A percentile compares a stretch with the other conserved stretches of the same genome.
These are phyloP conservation scores for Microctonus aethiopoides DNA, from an alignment of 2,888 invertebrate genomes.

Conservation along the genomic window DNA sequence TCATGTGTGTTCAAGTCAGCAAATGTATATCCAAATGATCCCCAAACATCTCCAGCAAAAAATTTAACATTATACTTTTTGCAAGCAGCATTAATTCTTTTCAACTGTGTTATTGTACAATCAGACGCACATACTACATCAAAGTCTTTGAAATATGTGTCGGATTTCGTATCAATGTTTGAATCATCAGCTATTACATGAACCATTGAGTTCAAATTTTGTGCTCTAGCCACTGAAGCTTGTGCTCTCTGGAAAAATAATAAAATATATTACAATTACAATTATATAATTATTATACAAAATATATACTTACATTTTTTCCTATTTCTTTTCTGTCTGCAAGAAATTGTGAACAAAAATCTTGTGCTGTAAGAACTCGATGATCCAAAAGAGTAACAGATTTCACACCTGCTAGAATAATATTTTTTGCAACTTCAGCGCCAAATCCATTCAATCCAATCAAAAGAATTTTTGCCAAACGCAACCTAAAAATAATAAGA, in stretches of 20 bases:
- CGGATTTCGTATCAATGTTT: conserved; percentile 74
- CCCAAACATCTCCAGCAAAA: conserved; percentile 92
- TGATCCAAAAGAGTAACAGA: conserved; percentile 87
- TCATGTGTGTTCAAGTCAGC: conserved; percentile 88
- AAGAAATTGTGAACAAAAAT: conserved; percentile 87
- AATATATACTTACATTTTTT: conserved; percentile 73
- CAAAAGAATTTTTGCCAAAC: conserved; percentile 86
- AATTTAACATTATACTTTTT: conserved; percentile 82
- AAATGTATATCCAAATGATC: conserved; percentile 91
- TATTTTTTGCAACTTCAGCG: conserved; percentile 96
- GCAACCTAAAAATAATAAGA: conserved; percentile 71
- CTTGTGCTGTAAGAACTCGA: conserved; percentile 76
- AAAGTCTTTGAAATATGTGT: conserved; percentile 79
- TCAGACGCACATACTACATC: conserved; percentile 88
- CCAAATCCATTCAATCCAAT: conserved; percentile 91
- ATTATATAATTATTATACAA: not conserved
- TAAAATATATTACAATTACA: conserved; percentile 18
- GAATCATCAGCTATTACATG: conserved; percentile 78
- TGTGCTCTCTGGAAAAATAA: conserved; percentile 77
- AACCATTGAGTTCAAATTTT: conserved; percentile 94
- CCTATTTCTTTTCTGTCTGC: conserved; percentile 79
- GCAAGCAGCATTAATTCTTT: conserved; percentile 82
- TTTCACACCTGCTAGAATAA: conserved; percentile 92
- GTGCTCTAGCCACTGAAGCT: conserved; percentile 81
- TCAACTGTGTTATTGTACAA: conserved; percentile 76